A percentile compares a stretch with the other conserved stretches of the same genome.
Conservation (phyloP, 1,140 invertebrate species). For the Lucilia sericata region DNA sequence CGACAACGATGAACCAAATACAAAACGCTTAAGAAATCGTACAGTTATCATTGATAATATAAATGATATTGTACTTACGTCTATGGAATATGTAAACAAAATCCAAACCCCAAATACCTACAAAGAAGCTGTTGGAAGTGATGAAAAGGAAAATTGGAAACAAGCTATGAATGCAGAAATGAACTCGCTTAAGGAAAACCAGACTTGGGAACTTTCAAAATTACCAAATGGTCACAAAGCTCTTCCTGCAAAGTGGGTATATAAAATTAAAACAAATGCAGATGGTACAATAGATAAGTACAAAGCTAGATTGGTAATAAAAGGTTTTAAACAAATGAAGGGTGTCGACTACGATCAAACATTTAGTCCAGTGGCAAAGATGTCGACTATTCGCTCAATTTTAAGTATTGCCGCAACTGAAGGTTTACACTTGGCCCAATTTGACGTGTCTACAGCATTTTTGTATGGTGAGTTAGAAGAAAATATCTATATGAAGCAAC, state of each 20-base stretch:
- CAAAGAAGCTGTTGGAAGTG: neutral
- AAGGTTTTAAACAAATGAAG: constrained; percentile 33
- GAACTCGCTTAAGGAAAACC: neutral
- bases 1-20: too few species aligned
- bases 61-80: too few species aligned
- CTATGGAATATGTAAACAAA: too few species aligned
- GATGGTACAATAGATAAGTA: neutral
- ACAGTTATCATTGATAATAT: too few species aligned
- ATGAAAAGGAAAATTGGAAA: neutral
- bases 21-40: too few species aligned
- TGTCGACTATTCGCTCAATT: constrained; percentile 47
- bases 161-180: constrained; percentile 24
- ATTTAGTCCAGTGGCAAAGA: constrained; percentile 25
- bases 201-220: too few species aligned
- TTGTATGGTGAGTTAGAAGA: too few species aligned
- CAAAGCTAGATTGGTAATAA: constrained; percentile 63
- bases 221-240: neutral
- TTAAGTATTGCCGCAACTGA: constrained; percentile 47
- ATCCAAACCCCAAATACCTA: too few species aligned
- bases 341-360: constrained; percentile 45
- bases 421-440: constrained; percentile 48
- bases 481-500: constrained; percentile 58
- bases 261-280: constrained; percentile 45
- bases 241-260: constrained; percentile 26
- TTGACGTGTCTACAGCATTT: constrained; percentile 51